Evolutionary conservation across 2,113 vertebrate species (phyloP).

Genomic region (Pholis gunnellus): DNA sequence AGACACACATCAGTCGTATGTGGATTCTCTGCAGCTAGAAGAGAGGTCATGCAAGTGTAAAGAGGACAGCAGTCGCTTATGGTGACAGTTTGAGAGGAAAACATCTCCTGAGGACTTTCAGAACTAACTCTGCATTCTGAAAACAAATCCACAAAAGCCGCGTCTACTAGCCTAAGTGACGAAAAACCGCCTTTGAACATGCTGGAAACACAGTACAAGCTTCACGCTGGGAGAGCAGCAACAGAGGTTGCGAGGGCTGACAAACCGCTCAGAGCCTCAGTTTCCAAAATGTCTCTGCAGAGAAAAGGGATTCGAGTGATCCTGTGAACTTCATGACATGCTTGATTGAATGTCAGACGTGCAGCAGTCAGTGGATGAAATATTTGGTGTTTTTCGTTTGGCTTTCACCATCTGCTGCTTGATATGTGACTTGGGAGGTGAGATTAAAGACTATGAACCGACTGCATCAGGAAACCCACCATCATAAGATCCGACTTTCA

Average conservation of each 20-base stretch:
- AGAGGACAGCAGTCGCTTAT: slow-evolving; percentile 36
- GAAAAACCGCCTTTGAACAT: slow-evolving; percentile 30
- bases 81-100: slow-evolving; percentile 39
- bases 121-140: background rate
- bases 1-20: slow-evolving; percentile 18
- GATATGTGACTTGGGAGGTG: slow-evolving; percentile 52
- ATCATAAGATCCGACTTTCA: slow-evolving; percentile 51
- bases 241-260: slow-evolving; percentile 14
- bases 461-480: slow-evolving; percentile 53
- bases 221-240: slow-evolving; percentile 26
- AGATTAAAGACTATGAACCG: slow-evolving; percentile 59
- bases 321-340: slow-evolving; percentile 28
- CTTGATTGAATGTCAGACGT: slow-evolving; percentile 36
- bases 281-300: slow-evolving; percentile 38
- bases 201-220: slow-evolving; percentile 31
- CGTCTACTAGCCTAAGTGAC: slow-evolving; percentile 6
- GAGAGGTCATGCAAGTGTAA: slow-evolving; percentile 6
- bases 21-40: background rate
- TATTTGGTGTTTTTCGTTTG: slow-evolving; percentile 36
- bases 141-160: slow-evolving; percentile 1
- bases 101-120: slow-evolving; percentile 13
- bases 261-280: slow-evolving; percentile 28
- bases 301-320: slow-evolving; percentile 28
- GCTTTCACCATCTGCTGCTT: slow-evolving; percentile 51
- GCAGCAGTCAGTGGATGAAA: slow-evolving; percentile 42